These are phyloP conservation scores for Plagodis pulveraria DNA, from an alignment of 2,888 invertebrate species.

Conservation along the genomic window DNA sequence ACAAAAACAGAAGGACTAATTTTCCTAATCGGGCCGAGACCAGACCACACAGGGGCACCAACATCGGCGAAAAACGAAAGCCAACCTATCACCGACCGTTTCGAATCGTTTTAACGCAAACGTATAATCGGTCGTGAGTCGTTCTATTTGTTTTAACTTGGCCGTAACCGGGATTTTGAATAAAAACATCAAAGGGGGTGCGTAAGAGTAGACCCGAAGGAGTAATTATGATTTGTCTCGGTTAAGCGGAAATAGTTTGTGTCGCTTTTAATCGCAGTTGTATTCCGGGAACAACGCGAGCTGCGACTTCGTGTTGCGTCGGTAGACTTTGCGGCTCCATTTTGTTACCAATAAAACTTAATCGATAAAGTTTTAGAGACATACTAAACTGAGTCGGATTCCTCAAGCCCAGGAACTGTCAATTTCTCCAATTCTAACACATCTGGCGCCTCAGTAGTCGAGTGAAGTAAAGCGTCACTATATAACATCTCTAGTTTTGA, in stretches of 20 bases:
- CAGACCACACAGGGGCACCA: conserved; percentile 77
- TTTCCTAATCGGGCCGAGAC: conserved; percentile 39
- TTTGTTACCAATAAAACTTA: conserved; percentile 6
- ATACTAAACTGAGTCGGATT: no score
- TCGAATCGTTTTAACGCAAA: conserved; percentile 81
- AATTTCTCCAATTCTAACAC: no score
- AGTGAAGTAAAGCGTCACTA: no score
- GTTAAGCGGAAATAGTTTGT: conserved; percentile 83
- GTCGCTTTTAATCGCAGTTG: conserved; percentile 75
- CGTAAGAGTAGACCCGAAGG: conserved; percentile 75
- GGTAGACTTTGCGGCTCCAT: conserved; percentile 49
- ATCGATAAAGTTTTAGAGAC: no score
- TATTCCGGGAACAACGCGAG: conserved; percentile 68
- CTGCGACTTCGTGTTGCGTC: conserved; percentile 41
- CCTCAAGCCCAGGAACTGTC: no score
- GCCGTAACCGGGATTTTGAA: conserved; percentile 79
- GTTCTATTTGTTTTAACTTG: conserved; percentile 84
- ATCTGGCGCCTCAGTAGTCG: no score
- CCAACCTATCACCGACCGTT: conserved; percentile 81
- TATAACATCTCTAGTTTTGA: no score
- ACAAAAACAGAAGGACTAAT: conserved; percentile 63
- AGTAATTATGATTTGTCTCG: conserved; percentile 83
- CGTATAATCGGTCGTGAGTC: conserved; percentile 78
- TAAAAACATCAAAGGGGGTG: conserved; percentile 84
- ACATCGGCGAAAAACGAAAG: conserved; percentile 66